phyloP scores from a whole-genome alignment of 2,888 invertebrate species.

The Phyto melanocephala region DNA sequence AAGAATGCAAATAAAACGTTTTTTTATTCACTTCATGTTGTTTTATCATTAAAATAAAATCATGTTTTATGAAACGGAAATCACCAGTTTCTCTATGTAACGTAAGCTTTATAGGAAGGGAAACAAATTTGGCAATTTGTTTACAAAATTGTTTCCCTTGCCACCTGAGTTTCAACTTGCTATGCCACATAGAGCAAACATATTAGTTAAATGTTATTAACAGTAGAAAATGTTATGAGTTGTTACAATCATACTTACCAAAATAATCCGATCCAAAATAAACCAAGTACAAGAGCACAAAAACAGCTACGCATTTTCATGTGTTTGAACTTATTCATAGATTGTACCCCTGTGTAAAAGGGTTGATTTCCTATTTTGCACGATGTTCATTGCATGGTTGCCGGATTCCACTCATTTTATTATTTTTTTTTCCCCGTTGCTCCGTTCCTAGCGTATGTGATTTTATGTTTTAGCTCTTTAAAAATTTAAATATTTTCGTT shows the following conservation, averaged over 20 bases:
- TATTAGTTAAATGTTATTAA: conserved; percentile 35
- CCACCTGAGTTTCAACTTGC: conserved; percentile 10
- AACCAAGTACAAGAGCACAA: conserved; percentile 1
- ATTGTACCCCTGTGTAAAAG: conserved; percentile 47
- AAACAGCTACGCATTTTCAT: conserved; percentile 41
- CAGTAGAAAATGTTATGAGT: conserved; percentile 28
- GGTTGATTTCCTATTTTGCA: neutral
- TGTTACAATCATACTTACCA: neutral
- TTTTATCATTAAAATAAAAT: conserved; percentile 37
- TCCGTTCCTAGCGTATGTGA: neutral
- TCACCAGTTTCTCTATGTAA: conserved; percentile 30
- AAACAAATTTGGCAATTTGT: conserved; percentile 58
- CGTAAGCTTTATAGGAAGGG: neutral
- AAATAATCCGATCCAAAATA: neutral
- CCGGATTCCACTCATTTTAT: neutral
- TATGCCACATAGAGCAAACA: neutral
- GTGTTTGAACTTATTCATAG: neutral
- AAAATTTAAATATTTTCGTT: neutral
- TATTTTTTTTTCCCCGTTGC: neutral
- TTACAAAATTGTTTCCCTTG: conserved; percentile 17
- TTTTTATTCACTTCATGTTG: neutral
- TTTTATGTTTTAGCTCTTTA: neutral
- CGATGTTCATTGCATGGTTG: conserved; percentile 29
- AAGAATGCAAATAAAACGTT: conserved; percentile 31
- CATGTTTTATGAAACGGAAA: conserved; percentile 51